Evolutionary conservation across 2,888 invertebrate species (phyloP).

Genomic region (Pyrochroa serraticornis): DNA sequence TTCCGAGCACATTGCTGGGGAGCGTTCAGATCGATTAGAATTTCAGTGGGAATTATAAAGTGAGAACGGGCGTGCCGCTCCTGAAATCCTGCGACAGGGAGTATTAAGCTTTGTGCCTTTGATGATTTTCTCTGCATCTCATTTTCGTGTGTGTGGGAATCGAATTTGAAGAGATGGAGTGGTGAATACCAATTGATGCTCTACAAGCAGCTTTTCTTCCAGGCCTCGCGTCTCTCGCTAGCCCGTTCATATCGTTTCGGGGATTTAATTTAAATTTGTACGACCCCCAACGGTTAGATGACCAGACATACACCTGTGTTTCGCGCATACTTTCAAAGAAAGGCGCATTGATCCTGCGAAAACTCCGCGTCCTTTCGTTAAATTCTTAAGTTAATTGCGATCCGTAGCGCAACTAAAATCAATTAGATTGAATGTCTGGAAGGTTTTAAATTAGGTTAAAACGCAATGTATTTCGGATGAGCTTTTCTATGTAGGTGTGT

Average conservation of each 20-base stretch:
- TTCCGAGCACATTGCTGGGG: slow-evolving; percentile 32
- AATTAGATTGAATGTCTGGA: too few relatives aligned
- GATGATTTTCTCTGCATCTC: slow-evolving; percentile 61
- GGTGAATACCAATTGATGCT: slow-evolving; percentile 59
- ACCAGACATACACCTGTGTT: slow-evolving; percentile 1
- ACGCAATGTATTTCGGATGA: too few relatives aligned
- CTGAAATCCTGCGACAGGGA: slow-evolving; percentile 41
- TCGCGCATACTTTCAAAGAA: background rate
- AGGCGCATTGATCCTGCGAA: background rate
- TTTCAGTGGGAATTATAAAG: slow-evolving; percentile 31
- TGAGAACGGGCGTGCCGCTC: slow-evolving; percentile 41
- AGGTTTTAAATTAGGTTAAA: too few relatives aligned
- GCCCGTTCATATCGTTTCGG: slow-evolving; percentile 4
- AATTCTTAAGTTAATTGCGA: too few relatives aligned
- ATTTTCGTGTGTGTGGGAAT: slow-evolving; percentile 58
- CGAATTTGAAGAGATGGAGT: slow-evolving; percentile 58
- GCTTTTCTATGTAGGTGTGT: too few relatives aligned
- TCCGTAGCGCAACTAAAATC: too few relatives aligned
- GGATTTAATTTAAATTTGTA: slow-evolving; percentile 39
- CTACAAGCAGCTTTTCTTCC: slow-evolving; percentile 50
- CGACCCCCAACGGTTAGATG: background rate
- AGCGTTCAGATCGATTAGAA: slow-evolving; percentile 38
- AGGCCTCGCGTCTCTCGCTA: slow-evolving; percentile 27
- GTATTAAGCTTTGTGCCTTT: slow-evolving; percentile 60
- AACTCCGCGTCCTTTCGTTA: too few relatives aligned